Base-by-base conservation (phyloP, 2,888 invertebrate genomes). In the Hoplodrina ambigua region DNA sequence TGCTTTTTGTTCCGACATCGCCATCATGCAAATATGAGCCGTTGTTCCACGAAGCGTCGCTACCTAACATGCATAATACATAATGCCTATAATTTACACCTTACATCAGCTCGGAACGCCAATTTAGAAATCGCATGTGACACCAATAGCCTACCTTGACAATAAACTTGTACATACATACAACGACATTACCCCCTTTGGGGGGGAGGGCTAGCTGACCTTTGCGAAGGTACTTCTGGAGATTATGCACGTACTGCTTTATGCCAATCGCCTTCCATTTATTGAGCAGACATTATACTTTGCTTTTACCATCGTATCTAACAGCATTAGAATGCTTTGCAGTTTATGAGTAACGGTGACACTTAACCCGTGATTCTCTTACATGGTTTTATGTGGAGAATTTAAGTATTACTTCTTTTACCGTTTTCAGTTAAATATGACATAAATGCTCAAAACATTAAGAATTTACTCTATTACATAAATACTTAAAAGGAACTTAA, bases 111-210 rank as follows among this genome's bases (percentile, higher is more conserved):
- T 54, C 79, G 81, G 74, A 73, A 80, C 79, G 75, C 65, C 78
- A 76, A 82, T 88, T 86, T 87, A 86, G 85, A 86, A 87, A 87
- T 86, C 85, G 80, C 75, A 78, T 81, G 71, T 74, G 81, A 78
- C 78, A 78, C 77, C 70, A 72, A 82, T 83, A 66, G 66, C 44
- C 57, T 64, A 30, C 67, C 78, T 82, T 82, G 78, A 82, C 79
- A 76, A 78, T 80, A 73, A 83, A 80, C 83, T 80, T 75, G 62
- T 72, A 65, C 53, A 55, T 72, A 60, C 57, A 61, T 55, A 58
- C 49, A 50, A 20, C 55, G 53, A 65, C 66, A 77, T 78, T 68
- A 65, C 73, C 65, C 59, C 33, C 46, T 44, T 50, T 57, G 56
- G 54, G 61, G 65, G 55, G 25, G 46, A 65, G 50, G 46, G 17